A percentile compares a stretch with the other conserved stretches of the same genome.
These are phyloP conservation scores for Ageneiosus marmoratus DNA, from an alignment of 2,113 vertebrate species.

Conservation along the genomic window DNA sequence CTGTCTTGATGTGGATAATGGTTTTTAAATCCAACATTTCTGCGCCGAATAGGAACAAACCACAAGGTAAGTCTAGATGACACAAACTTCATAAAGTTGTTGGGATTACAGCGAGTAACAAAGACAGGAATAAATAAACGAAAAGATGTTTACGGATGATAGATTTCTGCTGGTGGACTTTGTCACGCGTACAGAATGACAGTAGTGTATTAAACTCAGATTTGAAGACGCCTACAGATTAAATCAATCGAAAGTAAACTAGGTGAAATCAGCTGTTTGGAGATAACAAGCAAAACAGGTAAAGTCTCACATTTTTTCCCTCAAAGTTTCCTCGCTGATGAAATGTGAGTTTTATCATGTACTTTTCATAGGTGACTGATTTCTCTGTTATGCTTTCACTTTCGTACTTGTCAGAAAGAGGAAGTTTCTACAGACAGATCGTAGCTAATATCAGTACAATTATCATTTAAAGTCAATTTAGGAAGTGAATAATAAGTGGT, in stretches of 20 bases:
- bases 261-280: not conserved
- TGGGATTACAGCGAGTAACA: not conserved
- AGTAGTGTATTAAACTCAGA: not conserved
- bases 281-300: not conserved
- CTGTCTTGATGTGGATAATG: rapidly evolving
- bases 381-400: not conserved
- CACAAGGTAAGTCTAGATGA: not conserved
- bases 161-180: not conserved
- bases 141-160: no score
- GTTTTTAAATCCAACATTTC: not conserved
- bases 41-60: not conserved
- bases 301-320: not conserved
- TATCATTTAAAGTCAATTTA: not conserved
- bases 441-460: not conserved
- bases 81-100: not conserved
- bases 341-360: not conserved
- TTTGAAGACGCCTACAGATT: not conserved
- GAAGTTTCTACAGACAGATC: not conserved
- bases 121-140: not conserved
- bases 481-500: not conserved
- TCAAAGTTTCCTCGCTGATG: not conserved
- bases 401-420: not conserved
- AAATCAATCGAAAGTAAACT: not conserved
- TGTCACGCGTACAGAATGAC: not conserved
- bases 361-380: not conserved